phyloP scores from a whole-genome alignment of 2,888 invertebrate species.

The Cataglyphis altisquamis region DNA sequence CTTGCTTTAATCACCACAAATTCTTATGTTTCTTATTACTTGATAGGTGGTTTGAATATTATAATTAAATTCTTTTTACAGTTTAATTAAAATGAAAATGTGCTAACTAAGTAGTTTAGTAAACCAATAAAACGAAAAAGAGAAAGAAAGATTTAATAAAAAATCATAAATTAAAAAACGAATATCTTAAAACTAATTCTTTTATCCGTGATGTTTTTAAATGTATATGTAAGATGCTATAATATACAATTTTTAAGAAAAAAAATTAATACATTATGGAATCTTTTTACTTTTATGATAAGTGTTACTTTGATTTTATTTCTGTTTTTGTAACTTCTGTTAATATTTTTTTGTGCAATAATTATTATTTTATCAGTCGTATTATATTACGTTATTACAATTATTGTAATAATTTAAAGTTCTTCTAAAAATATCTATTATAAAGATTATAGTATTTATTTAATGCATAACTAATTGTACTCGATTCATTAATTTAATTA shows the following conservation, averaged over 20 bases:
- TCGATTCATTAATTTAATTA: not conserved
- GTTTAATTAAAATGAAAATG: not conserved
- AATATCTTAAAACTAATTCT: not conserved
- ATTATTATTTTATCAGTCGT: constrained; percentile 26
- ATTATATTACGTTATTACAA: not conserved
- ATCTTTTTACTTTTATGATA: not conserved
- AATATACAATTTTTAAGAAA: not conserved
- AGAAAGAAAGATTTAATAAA: not conserved
- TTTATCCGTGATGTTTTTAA: not conserved
- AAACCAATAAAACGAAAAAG: not conserved
- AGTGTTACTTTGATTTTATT: not conserved
- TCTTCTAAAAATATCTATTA: not conserved
- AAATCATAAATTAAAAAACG: not conserved
- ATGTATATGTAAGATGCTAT: not conserved
- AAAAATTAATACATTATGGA: not conserved
- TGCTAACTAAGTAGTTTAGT: not conserved
- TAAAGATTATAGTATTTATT: constrained; percentile 9
- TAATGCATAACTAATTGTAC: constrained; percentile 5
- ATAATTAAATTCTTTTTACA: not conserved
- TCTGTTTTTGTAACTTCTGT: constrained; percentile 8
- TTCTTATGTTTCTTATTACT: not conserved
- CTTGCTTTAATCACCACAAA: not conserved
- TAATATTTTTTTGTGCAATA: constrained; percentile 1
- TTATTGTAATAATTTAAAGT: not conserved
- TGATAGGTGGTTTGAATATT: not conserved